phyloP scores from a whole-genome alignment of 1,140 invertebrate genomes.

The Tachypleus tridentatus region DNA sequence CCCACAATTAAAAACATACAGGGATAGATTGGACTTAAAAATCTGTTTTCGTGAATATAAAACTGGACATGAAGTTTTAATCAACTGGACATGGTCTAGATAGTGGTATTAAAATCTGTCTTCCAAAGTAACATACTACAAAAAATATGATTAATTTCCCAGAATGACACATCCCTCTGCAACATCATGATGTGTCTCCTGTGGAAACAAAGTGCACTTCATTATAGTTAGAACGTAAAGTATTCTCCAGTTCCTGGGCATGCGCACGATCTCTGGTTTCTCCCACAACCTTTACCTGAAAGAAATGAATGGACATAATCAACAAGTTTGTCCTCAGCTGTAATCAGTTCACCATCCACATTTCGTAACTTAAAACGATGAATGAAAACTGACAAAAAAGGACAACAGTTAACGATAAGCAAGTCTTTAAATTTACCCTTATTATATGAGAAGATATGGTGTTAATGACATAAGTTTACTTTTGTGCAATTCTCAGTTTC shows the following conservation, averaged over 20 bases:
- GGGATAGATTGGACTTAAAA: too few relatives aligned
- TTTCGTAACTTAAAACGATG: neutral
- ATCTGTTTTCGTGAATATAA: too few relatives aligned
- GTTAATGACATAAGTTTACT: neutral
- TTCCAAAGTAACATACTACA: too few relatives aligned
- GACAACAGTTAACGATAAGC: neutral
- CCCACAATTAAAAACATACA: too few relatives aligned
- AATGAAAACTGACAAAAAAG: neutral
- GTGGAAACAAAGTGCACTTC: constrained; percentile 29
- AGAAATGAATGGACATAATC: constrained; percentile 12
- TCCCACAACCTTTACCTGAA: constrained; percentile 63
- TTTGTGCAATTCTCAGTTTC: neutral
- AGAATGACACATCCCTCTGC: too few relatives aligned
- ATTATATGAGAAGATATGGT: neutral
- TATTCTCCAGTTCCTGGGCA: constrained; percentile 48
- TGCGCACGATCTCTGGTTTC: constrained; percentile 73
- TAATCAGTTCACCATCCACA: neutral
- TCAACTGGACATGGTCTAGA: too few relatives aligned
- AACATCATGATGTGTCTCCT: too few relatives aligned
- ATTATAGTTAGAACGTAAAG: constrained; percentile 46
- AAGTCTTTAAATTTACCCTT: neutral
- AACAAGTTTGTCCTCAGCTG: neutral
- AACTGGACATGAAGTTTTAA: too few relatives aligned
- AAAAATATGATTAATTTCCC: too few relatives aligned
- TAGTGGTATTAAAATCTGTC: too few relatives aligned